Conservation (phyloP, 2,888 invertebrate genomes). For the Syrphus vitripennis region DNA sequence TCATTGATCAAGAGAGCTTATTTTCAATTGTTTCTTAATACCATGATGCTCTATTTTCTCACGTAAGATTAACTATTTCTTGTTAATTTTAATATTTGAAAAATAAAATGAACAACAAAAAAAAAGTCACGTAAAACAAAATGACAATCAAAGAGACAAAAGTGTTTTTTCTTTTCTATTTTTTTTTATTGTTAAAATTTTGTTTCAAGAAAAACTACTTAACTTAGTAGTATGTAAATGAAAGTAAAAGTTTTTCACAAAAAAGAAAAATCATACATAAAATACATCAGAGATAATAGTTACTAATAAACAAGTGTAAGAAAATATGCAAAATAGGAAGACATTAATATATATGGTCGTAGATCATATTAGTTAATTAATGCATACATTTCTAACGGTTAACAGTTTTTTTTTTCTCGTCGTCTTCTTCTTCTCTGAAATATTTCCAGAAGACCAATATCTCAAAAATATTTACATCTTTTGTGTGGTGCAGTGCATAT, state of each 20-base stretch:
- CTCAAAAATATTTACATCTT: neutral
- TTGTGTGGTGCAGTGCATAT: neutral
- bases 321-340: constrained; percentile 30
- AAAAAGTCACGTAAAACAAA: neutral
- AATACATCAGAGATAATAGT: too few relatives aligned
- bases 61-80: neutral
- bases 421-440: neutral
- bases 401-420: neutral
- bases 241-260: constrained; percentile 29
- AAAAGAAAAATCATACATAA: constrained; percentile 1
- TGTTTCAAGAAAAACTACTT: neutral
- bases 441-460: neutral
- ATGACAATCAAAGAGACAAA: neutral
- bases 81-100: neutral
- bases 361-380: constrained; percentile 27
- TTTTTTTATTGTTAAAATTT: neutral
- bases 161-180: neutral
- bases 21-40: neutral
- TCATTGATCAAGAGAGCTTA: neutral
- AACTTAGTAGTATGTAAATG: neutral
- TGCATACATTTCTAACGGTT: neutral
- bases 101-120: too few relatives aligned
- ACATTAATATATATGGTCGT: neutral
- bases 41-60: neutral
- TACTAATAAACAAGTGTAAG: neutral